A percentile compares a stretch with the other conserved stretches of the same genome.
Conservation (phyloP, 2,797 vertebrate genomes). For the Podarcis siculus region DNA sequence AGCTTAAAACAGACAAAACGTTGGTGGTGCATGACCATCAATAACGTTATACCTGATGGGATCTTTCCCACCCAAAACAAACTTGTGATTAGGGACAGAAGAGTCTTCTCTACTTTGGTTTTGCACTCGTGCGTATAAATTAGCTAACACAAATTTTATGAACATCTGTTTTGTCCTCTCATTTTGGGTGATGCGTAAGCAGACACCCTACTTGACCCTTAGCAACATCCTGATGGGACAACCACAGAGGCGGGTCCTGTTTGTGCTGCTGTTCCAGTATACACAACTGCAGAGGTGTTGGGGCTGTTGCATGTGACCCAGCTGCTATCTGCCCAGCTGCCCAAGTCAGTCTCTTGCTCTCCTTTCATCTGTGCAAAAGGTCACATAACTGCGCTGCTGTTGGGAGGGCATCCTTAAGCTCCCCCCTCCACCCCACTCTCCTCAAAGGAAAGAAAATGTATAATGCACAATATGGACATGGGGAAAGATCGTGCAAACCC, state of each 20-base stretch:
- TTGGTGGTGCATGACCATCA: not conserved
- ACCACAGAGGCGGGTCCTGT: not conserved
- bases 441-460: constrained; percentile 7
- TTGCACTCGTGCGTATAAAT: too few species aligned
- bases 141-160: too few species aligned
- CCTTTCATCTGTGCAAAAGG: constrained; percentile 55
- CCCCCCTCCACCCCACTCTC: not conserved
- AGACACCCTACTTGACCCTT: not conserved
- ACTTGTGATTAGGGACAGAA: too few species aligned
- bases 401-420: constrained; percentile 45
- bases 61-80: not conserved
- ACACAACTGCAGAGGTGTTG: not conserved
- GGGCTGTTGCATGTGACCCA: not conserved
- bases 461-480: not conserved
- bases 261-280: not conserved
- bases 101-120: too few species aligned
- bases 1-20: not conserved
- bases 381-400: constrained; percentile 46
- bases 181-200: too few species aligned
- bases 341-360: not conserved
- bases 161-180: too few species aligned
- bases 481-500: constrained; percentile 55
- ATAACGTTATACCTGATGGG: not conserved
- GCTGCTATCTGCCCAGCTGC: not conserved
- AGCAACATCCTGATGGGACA: too few species aligned